These are phyloP conservation scores for Lethrus apterus DNA, from an alignment of 1,140 invertebrate genomes.

Conservation along the genomic window DNA sequence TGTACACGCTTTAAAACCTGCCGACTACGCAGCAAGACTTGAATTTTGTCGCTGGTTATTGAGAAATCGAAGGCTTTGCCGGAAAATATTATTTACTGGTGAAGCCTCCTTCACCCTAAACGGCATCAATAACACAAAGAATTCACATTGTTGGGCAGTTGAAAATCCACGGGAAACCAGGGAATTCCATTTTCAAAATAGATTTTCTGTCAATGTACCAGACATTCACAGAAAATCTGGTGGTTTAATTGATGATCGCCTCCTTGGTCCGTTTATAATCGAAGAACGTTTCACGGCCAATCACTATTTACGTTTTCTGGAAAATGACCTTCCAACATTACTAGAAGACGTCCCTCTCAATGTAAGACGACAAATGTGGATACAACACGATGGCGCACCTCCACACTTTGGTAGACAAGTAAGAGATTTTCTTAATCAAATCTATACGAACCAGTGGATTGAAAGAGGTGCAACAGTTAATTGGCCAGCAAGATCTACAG, in stretches of 20 bases:
- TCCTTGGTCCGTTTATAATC: slow-evolving; percentile 2
- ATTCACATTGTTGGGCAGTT: slow-evolving; percentile 10
- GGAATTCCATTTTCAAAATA: slow-evolving; percentile 4
- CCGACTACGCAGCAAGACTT: slow-evolving; percentile 8
- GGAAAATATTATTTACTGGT: slow-evolving; percentile 3
- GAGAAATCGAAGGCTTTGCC: slow-evolving; percentile 9
- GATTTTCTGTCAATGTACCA: slow-evolving; percentile 8
- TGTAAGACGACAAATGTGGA: slow-evolving; percentile 10
- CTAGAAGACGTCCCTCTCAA: slow-evolving; percentile 11
- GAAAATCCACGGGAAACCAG: slow-evolving; percentile 1
- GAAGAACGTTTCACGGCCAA: slow-evolving; percentile 7
- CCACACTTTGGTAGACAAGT: slow-evolving; percentile 9
- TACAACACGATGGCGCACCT: slow-evolving; percentile 9
- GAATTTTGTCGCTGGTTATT: slow-evolving; percentile 12
- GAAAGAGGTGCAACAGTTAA: slow-evolving; percentile 6
- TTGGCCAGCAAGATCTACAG: slow-evolving; percentile 19
- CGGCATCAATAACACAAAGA: slow-evolving; percentile 9
- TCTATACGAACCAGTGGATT: slow-evolving; percentile 9
- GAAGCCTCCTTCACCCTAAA: slow-evolving; percentile 2
- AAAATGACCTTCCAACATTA: slow-evolving; percentile 8
- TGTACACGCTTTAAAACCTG: slow-evolving; percentile 10
- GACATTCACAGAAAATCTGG: no score
- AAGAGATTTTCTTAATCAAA: slow-evolving; percentile 7
- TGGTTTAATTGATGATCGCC: slow-evolving; percentile 4
- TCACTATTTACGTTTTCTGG: slow-evolving; percentile 9